phyloP scores from a whole-genome alignment of 1,140 invertebrate species.

The Zaprionus kolodkinae region DNA sequence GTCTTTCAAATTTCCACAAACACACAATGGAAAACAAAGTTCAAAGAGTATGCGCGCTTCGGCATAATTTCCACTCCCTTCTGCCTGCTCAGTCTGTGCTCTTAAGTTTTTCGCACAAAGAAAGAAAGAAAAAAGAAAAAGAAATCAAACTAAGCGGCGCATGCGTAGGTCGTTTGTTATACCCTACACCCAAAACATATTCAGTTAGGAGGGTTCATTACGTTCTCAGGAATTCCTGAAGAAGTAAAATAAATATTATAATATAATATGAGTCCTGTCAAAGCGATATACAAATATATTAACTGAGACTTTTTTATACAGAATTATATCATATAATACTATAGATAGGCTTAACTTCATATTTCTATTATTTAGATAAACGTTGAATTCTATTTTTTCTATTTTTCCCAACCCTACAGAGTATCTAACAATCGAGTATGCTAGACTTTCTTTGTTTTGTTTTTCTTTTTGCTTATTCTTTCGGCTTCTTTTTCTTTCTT shows the following conservation, averaged over 20 bases:
- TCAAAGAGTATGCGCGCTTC: slow-evolving; percentile 40
- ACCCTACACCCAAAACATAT: neutral
- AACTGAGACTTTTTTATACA: too few species aligned
- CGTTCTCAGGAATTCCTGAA: too few species aligned
- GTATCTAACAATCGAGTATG: neutral
- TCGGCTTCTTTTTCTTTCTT: slow-evolving; percentile 11
- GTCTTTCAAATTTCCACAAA: neutral
- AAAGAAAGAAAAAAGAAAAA: too few species aligned
- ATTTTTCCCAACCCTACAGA: neutral
- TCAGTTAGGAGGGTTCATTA: neutral
- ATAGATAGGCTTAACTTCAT: too few species aligned
- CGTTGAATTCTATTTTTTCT: neutral
- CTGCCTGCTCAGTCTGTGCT: slow-evolving; percentile 7
- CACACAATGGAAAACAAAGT: slow-evolving; percentile 23
- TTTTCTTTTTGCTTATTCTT: slow-evolving; percentile 4
- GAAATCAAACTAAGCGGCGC: slow-evolving; percentile 50
- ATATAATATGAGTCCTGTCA: too few species aligned
- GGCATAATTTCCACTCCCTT: slow-evolving; percentile 23
- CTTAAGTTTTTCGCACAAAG: slow-evolving; percentile 26
- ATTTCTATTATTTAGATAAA: too few species aligned
- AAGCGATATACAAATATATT: too few species aligned
- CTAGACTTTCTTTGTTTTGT: slow-evolving; percentile 14
- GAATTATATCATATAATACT: too few species aligned
- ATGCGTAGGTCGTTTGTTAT: slow-evolving; percentile 65
- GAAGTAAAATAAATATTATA: too few species aligned